A percentile compares a stretch with the other conserved stretches of the same genome.
phyloP scores from a whole-genome alignment of 2,113 vertebrate species.

The Uria lomvia region DNA sequence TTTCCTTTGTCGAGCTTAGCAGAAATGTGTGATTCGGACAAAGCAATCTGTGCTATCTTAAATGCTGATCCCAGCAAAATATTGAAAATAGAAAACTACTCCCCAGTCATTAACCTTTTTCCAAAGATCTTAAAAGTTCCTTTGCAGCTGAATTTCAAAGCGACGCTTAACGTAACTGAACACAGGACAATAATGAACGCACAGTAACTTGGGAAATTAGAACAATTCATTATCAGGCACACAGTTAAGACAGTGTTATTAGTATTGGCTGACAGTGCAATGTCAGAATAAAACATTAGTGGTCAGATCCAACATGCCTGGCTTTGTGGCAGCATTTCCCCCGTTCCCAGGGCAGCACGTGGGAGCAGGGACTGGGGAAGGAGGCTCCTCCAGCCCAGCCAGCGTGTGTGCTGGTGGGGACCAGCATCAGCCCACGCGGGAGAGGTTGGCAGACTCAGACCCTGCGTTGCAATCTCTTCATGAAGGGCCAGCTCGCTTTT shows the following conservation, averaged over 20 bases:
- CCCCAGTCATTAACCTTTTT: background rate
- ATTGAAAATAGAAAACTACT: background rate
- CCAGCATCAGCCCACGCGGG: background rate
- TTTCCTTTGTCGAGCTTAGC: background rate
- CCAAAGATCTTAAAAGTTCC: background rate
- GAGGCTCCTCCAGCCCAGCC: background rate
- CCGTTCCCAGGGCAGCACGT: accelerated
- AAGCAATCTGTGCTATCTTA: background rate
- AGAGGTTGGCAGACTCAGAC: background rate
- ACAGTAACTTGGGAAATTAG: background rate
- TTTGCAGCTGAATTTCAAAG: background rate
- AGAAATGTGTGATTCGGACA: background rate
- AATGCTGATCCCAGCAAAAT: background rate
- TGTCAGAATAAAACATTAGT: background rate
- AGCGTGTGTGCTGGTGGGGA: accelerated
- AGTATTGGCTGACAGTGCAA: background rate
- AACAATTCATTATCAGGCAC: background rate
- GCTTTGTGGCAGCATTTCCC: background rate
- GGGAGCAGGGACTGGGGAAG: background rate
- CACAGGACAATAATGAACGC: background rate
- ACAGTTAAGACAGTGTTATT: background rate
- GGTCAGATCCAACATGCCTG: background rate
- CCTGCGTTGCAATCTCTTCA: background rate
- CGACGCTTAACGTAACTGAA: background rate
- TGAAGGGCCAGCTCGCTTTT: background rate